A percentile compares a stretch with the other conserved stretches of the same genome.
phyloP scores from a whole-genome alignment of 2,113 vertebrate genomes.

The Melanerpes formicivorus region DNA sequence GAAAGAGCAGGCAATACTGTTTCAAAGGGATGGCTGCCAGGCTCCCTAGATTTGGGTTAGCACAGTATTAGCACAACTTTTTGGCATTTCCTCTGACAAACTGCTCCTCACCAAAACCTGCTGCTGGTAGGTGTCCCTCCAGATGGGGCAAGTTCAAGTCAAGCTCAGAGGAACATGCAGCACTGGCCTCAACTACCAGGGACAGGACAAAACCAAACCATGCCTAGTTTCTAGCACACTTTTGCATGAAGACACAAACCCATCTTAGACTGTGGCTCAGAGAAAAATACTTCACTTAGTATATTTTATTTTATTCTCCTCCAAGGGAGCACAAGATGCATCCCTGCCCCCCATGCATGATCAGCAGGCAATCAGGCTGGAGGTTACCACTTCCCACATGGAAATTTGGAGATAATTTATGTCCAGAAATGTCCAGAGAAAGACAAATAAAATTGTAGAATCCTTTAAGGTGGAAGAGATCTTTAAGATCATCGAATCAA shows the following conservation, averaged over 20 bases:
- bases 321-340: not conserved
- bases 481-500: too few relatives aligned
- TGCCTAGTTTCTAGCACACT: not conserved
- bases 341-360: not conserved
- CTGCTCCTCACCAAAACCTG: accelerated
- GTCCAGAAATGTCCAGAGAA: not conserved
- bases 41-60: not conserved
- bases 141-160: too few relatives aligned
- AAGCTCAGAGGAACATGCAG: not conserved
- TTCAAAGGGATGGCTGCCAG: not conserved
- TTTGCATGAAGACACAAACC: not conserved
- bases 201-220: accelerated
- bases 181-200: not conserved
- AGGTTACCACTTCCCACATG: not conserved
- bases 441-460: not conserved
- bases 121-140: not conserved
- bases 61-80: not conserved
- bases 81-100: not conserved
- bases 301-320: not conserved
- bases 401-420: not conserved
- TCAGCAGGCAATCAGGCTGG: not conserved
- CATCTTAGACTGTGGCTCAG: not conserved
- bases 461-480: too few relatives aligned
- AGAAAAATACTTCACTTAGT: accelerated
- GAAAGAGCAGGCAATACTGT: not conserved